Evolutionary conservation across 2,113 vertebrate species (phyloP).

Genomic region (Poeciliopsis prolifica): DNA sequence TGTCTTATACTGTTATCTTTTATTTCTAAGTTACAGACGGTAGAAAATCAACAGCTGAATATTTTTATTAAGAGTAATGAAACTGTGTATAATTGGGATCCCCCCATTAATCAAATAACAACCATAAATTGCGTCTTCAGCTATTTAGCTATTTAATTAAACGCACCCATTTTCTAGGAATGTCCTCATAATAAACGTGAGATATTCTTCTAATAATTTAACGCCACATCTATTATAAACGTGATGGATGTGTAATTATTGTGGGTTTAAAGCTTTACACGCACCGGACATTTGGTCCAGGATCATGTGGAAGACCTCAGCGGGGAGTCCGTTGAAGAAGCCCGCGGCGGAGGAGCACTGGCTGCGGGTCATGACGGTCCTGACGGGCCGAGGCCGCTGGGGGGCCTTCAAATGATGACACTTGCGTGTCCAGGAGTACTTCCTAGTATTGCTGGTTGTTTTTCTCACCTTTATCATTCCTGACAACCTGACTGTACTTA

Average conservation of each 20-base stretch:
- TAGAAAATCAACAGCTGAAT: too few species aligned
- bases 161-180: neutral
- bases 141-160: neutral
- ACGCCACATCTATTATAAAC: neutral
- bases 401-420: slow-evolving; percentile 29
- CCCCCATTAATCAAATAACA: neutral
- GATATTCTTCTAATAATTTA: neutral
- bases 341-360: slow-evolving; percentile 41
- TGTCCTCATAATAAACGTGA: neutral
- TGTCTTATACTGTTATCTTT: too few species aligned
- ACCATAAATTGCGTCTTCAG: neutral
- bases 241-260: neutral
- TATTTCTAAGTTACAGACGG: too few species aligned
- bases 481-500: neutral
- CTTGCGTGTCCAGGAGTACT: slow-evolving; percentile 39
- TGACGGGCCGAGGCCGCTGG: slow-evolving; percentile 6
- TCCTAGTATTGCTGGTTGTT: neutral
- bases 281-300: slow-evolving; percentile 68
- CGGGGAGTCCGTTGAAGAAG: slow-evolving; percentile 81
- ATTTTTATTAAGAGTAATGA: too few species aligned
- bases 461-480: slow-evolving; percentile 27
- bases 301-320: slow-evolving; percentile 87
- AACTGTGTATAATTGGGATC: too few species aligned
- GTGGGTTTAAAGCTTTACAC: neutral
- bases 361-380: slow-evolving; percentile 43